Evolutionary conservation across 2,113 vertebrate species (phyloP), one percentile per base, ranked within the genome.

Genomic region (Talpa occidentalis): DNA sequence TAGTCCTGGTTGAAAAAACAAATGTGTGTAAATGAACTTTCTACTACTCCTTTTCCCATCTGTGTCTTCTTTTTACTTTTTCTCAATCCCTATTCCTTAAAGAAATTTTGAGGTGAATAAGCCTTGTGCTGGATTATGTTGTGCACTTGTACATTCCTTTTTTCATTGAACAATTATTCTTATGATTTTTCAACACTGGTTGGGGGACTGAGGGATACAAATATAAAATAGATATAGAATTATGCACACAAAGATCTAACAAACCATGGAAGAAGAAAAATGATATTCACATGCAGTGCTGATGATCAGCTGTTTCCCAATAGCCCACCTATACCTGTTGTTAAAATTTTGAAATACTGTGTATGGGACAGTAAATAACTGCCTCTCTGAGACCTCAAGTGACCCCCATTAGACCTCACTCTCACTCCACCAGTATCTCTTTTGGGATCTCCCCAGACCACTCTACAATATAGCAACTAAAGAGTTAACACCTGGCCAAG

Each of bases 51-150:
- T 40, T 42, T 35, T 19, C 16, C 37, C 7, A 26, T 78, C 59
- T 59, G 2, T 94, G 16, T 89, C 44, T 93, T 92, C 62, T 86
- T 94, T 91, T 93, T 40, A 62, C 26, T 86, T 86, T 72, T 82
- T 66, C 56, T 66, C n/a, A 87, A 56, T 80, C 87, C 40, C 62
- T 79, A 19, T 72, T 93, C 30, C 21, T 89, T 96, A 84, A 90
- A 90, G 84, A 81, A 77, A 66, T 47, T 11, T 76, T 91, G 52
- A 79, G 14, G 17, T 76, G 32, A 77, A 5, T 30, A 59, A 67
- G 67, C 12, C 37, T 91, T 90, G 47, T 40, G 32, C 22, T 78
- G 32, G n/a, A 69, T 93, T 90, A 91, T 87, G 91, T 92, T 76
- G 67, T 76, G 35, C 28, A 72, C 56, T 88, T 47, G 69, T 81